Base-by-base conservation (phyloP, 2,888 invertebrate species). In the Arenicola marina region DNA sequence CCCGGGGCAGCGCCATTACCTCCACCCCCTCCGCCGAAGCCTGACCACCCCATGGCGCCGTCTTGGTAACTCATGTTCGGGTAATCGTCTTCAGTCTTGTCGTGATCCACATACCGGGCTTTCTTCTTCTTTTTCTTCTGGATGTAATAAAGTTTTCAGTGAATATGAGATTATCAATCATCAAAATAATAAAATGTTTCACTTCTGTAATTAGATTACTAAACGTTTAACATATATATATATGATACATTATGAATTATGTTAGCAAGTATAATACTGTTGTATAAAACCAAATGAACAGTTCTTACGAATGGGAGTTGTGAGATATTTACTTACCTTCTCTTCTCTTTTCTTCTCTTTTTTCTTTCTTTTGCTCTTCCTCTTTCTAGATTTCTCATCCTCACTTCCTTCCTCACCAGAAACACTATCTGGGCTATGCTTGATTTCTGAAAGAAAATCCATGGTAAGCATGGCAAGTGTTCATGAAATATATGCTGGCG, bases 101-200 rank as follows among this genome's bases (percentile, higher is more conserved):
- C 78, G 63, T 75, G 75, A 55, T 78, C 78, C 18, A 69, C 61
- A 64, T 76, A 76, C 21, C 71, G 71, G 31, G 69, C 65, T 60
- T 73, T 74, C 65, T 74, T 75, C 59, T 70, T 62, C 62, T 74
- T 60, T 15, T 55, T 51, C 56, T 61, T 54, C 34, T 58, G 44
- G n/a, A n/a, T n/a, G n/a, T n/a, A n/a, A n/a, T n/a, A n/a, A n/a
- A n/a, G n/a, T n/a, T n/a, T n/a, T n/a, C n/a, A n/a, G n/a, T n/a
- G n/a, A n/a, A n/a, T n/a, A n/a, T n/a, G n/a, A n/a, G n/a, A n/a
- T n/a, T n/a, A n/a, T n/a, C n/a, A n/a, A n/a, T n/a, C n/a, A n/a
- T n/a, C n/a, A n/a, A n/a, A n/a, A n/a, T n/a, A n/a, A n/a, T n/a
- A n/a, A n/a, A n/a, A n/a, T n/a, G n/a, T n/a, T n/a, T n/a, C n/a